Base-by-base conservation (phyloP, 1,140 invertebrate genomes). In the Drosophila ficusphila region DNA sequence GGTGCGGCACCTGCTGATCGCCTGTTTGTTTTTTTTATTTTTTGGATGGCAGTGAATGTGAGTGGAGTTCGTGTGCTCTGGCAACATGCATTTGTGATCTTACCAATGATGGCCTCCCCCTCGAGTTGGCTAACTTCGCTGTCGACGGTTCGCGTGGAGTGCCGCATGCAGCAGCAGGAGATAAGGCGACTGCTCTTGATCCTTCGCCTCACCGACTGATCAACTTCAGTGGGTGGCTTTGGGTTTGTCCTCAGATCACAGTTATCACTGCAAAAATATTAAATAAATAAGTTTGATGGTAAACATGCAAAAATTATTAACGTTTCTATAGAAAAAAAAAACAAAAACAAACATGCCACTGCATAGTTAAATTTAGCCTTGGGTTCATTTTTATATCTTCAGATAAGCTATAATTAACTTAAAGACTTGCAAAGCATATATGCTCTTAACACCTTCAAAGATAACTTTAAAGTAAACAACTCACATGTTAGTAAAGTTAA, bases 111-210 rank as follows among this genome's bases (percentile, higher is more conserved):
- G 4, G 27, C 25, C 12, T n/a, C 34, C 3, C 19, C 62, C 25
- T 65, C 41, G 2, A 51, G 16, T 6, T 60, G 27, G 21, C 18
- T 46, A 1, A 36, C 51, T 56, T 60, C 61, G 18, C 56, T 74
- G 27, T 74, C 58, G 18, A 54, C 9, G 11, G 71, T 74, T 16
- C 36, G 27, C 14, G 53, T 68, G 25, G 72, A 75, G 42, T 75
- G 73, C 6, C 71, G 62, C 53, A 44, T 53, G 25, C 73, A 75
- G 42, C 73, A 76, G 27, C 73, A 76, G 42, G 73, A 75, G 18
- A 57, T 65, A 0, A 57, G 4, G 33, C 36, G 60, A 39, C 42
- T 53, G 31, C 69, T 74, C 9, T 61, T 69, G 53, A 29, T 48
- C 38, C 42, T 52, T 41, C 76, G 67, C 8, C 51, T 56, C 42